phyloP scores from a whole-genome alignment of 35 echinoderm and acorn worm genomes.

The Apostichopus californicus region DNA sequence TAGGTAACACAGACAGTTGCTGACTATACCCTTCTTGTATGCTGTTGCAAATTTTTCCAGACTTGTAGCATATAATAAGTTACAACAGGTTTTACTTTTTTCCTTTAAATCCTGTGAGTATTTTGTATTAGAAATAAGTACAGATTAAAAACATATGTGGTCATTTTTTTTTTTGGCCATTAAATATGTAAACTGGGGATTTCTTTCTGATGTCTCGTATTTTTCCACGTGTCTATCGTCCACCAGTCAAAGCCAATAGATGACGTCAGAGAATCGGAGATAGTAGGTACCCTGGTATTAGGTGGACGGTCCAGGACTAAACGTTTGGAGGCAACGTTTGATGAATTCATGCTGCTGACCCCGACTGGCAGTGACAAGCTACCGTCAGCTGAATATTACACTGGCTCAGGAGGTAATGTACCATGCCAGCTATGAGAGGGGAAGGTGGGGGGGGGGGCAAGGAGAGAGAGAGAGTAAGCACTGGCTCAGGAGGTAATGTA shows the following conservation, averaged over 20 bases:
- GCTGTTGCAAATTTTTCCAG: too few relatives aligned
- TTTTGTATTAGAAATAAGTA: too few relatives aligned
- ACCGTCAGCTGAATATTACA: conserved; percentile 59
- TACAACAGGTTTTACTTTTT: too few relatives aligned
- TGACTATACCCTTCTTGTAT: too few relatives aligned
- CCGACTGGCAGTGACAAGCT: conserved; percentile 52
- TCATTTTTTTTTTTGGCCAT: too few relatives aligned
- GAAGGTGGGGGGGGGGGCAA: too few relatives aligned
- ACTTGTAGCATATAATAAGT: too few relatives aligned
- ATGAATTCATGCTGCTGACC: conserved; percentile 79
- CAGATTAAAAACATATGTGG: too few relatives aligned
- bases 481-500: conserved; percentile 60
- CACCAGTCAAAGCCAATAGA: conserved; percentile 5
- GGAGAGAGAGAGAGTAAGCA: background rate
- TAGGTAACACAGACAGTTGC: too few relatives aligned
- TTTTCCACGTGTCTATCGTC: background rate
- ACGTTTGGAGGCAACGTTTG: conserved; percentile 62
- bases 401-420: conserved; percentile 60
- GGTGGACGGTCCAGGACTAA: conserved; percentile 49
- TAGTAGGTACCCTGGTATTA: conserved; percentile 36
- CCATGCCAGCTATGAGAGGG: background rate
- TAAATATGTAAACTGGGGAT: too few relatives aligned
- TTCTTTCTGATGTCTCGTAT: too few relatives aligned
- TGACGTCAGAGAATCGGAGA: conserved; percentile 17
- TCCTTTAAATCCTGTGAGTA: too few relatives aligned